Base-by-base conservation (phyloP, 1,140 invertebrate genomes). In the Heliconius congener region DNA sequence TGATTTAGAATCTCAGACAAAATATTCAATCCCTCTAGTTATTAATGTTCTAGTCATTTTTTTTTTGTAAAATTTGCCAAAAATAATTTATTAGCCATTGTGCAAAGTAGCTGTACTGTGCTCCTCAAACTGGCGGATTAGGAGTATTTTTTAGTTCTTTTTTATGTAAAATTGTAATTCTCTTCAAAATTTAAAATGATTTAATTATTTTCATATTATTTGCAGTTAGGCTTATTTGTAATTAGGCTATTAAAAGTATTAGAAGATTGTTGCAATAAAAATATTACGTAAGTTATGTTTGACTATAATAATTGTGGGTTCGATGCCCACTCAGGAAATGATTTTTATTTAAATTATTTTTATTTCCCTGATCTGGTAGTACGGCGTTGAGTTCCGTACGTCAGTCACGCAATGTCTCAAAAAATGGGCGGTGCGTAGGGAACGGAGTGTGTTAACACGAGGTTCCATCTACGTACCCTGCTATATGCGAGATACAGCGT, bases 1-100 rank as follows among this genome's bases (percentile, higher is more conserved):
- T 76, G 74, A 76, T 46, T 70, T 70, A 76, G 74, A 76, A 76
- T 76, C 74, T 76, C 74, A 70, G 60, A 75, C 42, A 23, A 76
- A 27, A 3, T 46, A n/a, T 30, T 27, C 34, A 66, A 76, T 39
- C n/a, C 23, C 46, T 70, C 60, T 70, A 76, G 74, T 76, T 42
- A 76, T 39, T 18, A 50, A 30, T 50, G 57, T 76, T 70, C 19
- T 46, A 70, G 42, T 70, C n/a, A 42, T 76, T 70, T 30, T 76
- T 66, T 8, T 60, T 66, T 42, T 39, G 16, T 42, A 46, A 70
- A 19, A 27, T 11, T 72, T 72, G 30, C 30, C n/a, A 46, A 60
- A 76, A 76, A 23, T 46, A 46, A 46, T 27, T 19, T 27, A 71
- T 46, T 52, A 52, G 34, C 60, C 60, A 71, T 55, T 76, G 11